Conservation (phyloP, 2,888 invertebrate genomes). For the Idaea dimidiata region DNA sequence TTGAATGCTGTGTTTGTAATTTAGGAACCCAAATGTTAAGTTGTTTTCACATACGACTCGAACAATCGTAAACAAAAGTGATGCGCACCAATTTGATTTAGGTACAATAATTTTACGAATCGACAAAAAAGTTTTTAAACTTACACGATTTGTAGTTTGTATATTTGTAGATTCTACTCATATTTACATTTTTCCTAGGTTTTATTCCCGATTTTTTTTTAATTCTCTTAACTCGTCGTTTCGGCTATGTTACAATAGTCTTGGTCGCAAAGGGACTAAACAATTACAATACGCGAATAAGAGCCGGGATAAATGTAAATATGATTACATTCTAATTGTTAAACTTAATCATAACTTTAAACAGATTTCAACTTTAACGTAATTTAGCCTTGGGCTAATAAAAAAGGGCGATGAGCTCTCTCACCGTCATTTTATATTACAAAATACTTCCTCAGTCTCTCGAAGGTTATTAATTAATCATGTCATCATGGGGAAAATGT, state of each 20-base stretch:
- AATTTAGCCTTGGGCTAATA: not conserved
- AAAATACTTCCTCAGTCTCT: not conserved
- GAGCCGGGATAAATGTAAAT: too few relatives aligned
- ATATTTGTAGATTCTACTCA: too few relatives aligned
- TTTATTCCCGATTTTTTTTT: too few relatives aligned
- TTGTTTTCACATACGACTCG: not conserved
- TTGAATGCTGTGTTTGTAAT: slow-evolving; percentile 18
- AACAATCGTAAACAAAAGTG: not conserved
- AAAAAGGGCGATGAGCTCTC: not conserved
- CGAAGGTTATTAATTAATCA: not conserved
- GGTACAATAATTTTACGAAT: too few relatives aligned
- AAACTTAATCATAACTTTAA: not conserved
- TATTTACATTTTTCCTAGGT: too few relatives aligned
- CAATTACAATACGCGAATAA: too few relatives aligned
- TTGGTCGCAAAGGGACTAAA: too few relatives aligned
- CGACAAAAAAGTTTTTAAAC: too few relatives aligned
- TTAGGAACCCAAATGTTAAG: slow-evolving; percentile 6
- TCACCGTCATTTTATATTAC: not conserved
- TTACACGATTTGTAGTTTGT: too few relatives aligned
- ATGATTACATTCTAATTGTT: not conserved
- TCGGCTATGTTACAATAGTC: too few relatives aligned
- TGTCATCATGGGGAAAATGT: not conserved
- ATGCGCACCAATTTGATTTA: not conserved
- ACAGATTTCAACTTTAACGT: not conserved
- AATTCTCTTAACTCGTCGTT: too few relatives aligned